A percentile compares a stretch with the other conserved stretches of the same genome.
Evolutionary conservation across 2,113 vertebrate genomes (phyloP).

Genomic region (Myiozetetes cayanensis): DNA sequence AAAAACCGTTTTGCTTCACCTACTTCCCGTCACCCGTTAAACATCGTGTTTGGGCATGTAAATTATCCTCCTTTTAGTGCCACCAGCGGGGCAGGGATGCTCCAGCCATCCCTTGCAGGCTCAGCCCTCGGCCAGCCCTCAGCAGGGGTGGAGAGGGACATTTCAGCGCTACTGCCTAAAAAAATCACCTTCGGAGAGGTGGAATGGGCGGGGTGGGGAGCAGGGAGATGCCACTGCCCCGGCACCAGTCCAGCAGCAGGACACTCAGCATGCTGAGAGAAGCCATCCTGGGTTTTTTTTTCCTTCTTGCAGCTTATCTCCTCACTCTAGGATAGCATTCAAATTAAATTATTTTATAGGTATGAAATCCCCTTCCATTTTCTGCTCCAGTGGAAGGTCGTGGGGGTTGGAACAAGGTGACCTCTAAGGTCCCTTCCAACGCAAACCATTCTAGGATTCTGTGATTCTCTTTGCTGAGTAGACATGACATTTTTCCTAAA

Average conservation of each 20-base stretch:
- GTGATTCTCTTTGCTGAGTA: neutral
- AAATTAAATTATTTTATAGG: neutral
- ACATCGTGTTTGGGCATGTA: neutral
- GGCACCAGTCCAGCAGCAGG: rapidly evolving
- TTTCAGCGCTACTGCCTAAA: neutral
- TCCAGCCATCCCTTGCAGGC: neutral
- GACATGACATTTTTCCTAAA: neutral
- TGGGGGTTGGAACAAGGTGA: neutral
- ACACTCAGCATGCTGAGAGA: rapidly evolving
- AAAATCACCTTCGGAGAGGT: neutral
- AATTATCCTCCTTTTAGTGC: rapidly evolving
- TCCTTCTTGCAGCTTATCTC: neutral
- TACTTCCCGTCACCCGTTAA: neutral
- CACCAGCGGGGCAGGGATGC: neutral
- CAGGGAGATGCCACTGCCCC: neutral
- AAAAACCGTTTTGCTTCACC: neutral
- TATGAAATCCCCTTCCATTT: neutral
- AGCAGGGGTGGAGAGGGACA: neutral
- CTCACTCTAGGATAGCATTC: neutral
- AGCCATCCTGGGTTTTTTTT: neutral
- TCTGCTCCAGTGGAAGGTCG: neutral
- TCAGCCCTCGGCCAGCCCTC: neutral
- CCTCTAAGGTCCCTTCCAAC: neutral
- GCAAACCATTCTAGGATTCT: neutral
- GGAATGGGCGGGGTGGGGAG: neutral